Conservation (phyloP, 2,888 invertebrate genomes). For the Zygogramma bicolorata region DNA sequence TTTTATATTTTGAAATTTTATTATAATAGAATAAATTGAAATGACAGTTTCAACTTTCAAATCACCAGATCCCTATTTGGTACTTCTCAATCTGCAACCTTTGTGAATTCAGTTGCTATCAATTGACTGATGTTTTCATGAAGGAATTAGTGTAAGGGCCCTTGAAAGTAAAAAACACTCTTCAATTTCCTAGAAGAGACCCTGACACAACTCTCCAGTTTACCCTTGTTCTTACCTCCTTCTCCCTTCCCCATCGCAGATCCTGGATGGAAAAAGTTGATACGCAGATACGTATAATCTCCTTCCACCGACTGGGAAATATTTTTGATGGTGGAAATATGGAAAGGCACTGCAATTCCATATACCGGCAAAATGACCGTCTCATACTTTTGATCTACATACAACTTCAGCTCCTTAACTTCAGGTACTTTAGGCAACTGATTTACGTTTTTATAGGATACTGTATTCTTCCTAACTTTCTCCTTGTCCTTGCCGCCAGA, state of each 20-base stretch:
- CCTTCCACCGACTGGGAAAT: constrained; percentile 99
- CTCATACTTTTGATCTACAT: constrained; percentile 97
- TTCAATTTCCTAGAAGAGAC: too few species aligned
- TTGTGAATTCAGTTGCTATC: too few species aligned
- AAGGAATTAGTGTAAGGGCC: too few species aligned
- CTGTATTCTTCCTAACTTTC: constrained; percentile 92
- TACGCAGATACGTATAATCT: constrained; percentile 96
- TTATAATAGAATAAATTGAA: too few species aligned
- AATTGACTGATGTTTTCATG: too few species aligned
- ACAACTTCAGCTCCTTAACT: constrained; percentile 92
- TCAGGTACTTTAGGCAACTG: constrained; percentile 96
- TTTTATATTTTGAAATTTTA: too few species aligned
- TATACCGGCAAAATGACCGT: constrained; percentile 98
- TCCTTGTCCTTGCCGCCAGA: constrained; percentile 87
- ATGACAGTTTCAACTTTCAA: too few species aligned
- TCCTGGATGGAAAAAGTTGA: constrained; percentile 99
- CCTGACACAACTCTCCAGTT: not conserved
- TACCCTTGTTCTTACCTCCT: constrained; percentile 70
- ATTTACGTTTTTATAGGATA: constrained; percentile 92
- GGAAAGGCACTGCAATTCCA: constrained; percentile 96
- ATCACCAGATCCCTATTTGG: too few species aligned
- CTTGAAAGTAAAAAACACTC: too few species aligned
- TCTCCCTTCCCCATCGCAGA: constrained; percentile 91
- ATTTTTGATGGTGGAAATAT: constrained; percentile 99
- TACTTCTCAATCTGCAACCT: too few species aligned